Conservation (phyloP, 2,113 vertebrate genomes). For the Sinocyclocheilus maitianheensis region DNA sequence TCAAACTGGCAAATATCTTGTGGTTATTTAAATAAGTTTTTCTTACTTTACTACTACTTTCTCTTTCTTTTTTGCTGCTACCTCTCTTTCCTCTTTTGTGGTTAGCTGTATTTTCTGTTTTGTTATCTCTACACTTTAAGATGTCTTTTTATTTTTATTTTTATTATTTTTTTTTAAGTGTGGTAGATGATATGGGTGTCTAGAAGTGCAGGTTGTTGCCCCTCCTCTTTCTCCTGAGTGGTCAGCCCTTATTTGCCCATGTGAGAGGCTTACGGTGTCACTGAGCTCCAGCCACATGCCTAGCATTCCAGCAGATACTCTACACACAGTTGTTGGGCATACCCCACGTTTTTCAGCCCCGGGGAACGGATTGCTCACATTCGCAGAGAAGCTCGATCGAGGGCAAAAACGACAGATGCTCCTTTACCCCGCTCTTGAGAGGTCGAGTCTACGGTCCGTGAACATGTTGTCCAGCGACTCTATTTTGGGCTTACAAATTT, state of each 20-base stretch:
- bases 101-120: background rate
- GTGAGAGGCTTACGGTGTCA: conserved; percentile 46
- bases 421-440: conserved; percentile 22
- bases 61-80: background rate
- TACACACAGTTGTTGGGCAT: conserved; percentile 89
- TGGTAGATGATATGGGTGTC: background rate
- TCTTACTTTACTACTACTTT: background rate
- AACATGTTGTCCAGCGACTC: conserved; percentile 22
- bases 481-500: conserved; percentile 25
- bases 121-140: background rate
- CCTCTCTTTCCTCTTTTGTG: background rate
- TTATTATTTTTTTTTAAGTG: too few species aligned
- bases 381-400: conserved; percentile 61
- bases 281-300: conserved; percentile 76
- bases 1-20: background rate
- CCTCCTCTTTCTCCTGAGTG: conserved; percentile 24
- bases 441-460: background rate
- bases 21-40: background rate
- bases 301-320: conserved; percentile 86
- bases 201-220: background rate
- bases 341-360: conserved; percentile 76
- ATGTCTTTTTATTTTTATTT: background rate
- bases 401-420: conserved; percentile 48
- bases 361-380: conserved; percentile 75
- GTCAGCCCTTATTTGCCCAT: conserved; percentile 58